Evolutionary conservation across 2,888 invertebrate species (phyloP), one percentile per base, ranked within the genome.

Genomic region (Lithosia quadra): DNA sequence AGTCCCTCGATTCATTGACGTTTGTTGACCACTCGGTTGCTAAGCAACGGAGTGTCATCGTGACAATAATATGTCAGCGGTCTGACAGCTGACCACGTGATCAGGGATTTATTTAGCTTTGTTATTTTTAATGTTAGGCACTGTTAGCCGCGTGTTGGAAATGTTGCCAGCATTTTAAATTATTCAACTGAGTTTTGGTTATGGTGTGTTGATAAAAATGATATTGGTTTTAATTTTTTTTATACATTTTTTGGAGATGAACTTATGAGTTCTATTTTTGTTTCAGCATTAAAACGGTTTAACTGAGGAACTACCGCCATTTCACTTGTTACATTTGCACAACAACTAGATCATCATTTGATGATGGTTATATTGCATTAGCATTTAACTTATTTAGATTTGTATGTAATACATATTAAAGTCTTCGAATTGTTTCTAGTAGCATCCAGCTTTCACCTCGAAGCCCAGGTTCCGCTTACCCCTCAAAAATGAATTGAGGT

Each of bases 41-140:
- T 67, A 74, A 64, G 87, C 78, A 80, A 86, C 85, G 56, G 18
- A 69, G 68, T 85, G 79, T 80, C 85, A 84, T 75, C 76, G 71
- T 78, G 79, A 82, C 79, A 81, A 79, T 69, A 69, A 58, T 73
- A 74, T 75, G 78, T 77, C 77, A 76, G 70, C 65, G 63, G 66
- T 62, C 74, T 81, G 84, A 84, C 83, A 84, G 71, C 72, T 79
- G 75, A 67, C 76, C 80, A 79, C 73, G 79, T 80, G 75, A 66
- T 67, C 72, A 77, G 67, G 74, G 72, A 84, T 87, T 87, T 87
- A 85, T 86, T 83, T 79, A 82, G 79, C 68, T 75, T 81, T 84
- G 82, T 78, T 86, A 78, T 83, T 84, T 74, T 75, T 77, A 57
- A 71, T 67, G 65, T 68, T 66, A 67, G n/a, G 49, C n/a, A 9